These are phyloP conservation scores for Drosophila atroscutellata DNA, from an alignment of 2,888 invertebrate genomes.

Conservation along the genomic window DNA sequence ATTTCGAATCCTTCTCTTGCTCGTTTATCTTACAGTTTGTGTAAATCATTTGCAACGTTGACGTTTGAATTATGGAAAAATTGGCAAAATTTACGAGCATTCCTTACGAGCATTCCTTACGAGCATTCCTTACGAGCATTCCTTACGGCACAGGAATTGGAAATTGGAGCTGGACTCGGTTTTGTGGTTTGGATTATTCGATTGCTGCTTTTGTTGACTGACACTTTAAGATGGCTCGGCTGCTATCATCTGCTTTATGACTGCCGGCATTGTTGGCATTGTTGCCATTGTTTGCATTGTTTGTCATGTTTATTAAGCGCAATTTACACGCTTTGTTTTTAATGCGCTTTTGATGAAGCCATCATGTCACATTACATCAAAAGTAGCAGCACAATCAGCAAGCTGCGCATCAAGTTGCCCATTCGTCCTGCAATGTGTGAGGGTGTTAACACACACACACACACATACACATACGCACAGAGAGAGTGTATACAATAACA, in stretches of 20 bases:
- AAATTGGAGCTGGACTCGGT: conserved; percentile 5
- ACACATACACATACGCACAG: not conserved
- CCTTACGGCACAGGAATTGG: not conserved
- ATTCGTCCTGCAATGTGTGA: conserved; percentile 17
- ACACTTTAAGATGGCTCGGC: not conserved
- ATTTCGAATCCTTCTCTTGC: conserved; percentile 26
- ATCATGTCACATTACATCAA: conserved; percentile 82
- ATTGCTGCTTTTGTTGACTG: not conserved
- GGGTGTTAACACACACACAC: conserved; percentile 53
- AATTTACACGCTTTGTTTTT: conserved; percentile 76
- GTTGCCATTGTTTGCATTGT: conserved; percentile 21
- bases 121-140: conserved; percentile 37
- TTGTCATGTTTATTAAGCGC: conserved; percentile 49
- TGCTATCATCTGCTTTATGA: not conserved
- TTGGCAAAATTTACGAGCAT: conserved; percentile 51
- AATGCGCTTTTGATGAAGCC: conserved; percentile 82
- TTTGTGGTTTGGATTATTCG: conserved; percentile 3
- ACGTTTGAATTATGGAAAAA: conserved; percentile 60
- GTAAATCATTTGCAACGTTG: conserved; percentile 56
- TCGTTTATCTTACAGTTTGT: conserved; percentile 44
- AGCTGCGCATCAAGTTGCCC: conserved; percentile 29
- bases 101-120: conserved; percentile 36
- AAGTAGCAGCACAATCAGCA: conserved; percentile 53
- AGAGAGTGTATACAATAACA: conserved; percentile 34
- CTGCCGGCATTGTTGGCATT: conserved; percentile 2